Base-by-base conservation (phyloP, 1,140 invertebrate species). In the Halyomorpha halys region DNA sequence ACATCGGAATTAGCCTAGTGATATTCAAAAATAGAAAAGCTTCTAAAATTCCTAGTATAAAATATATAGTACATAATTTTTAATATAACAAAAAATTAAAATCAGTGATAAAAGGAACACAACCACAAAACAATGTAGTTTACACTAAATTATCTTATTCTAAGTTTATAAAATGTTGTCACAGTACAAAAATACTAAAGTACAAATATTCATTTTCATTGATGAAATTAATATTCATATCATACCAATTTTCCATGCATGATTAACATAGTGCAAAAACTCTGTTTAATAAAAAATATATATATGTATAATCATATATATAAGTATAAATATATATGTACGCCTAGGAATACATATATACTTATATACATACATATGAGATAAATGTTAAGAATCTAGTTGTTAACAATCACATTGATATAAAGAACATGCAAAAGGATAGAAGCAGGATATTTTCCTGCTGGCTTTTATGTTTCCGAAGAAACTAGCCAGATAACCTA, bases 151-250 rank as follows among this genome's bases (percentile, higher is more conserved):
- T 62, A 63, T 64, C 63, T 67, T 67, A 66, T 19, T 64, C 62
- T 66, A 63, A 59, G 27, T 59, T 64, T 67, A 66, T 66, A 66
- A 65, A 67, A 63, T 59, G 64, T 68, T 65, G 61, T 67, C 63
- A 67, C 68, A 69, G 68, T 69, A 69, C 66, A 69, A 69, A 69
- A 69, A 69, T 69, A 69, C 68, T 68, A 69, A 69, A 69, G 68
- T 69, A 69, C 66, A 69, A 69, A 69, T 64, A 67, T 69, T 65
- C 23, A 54, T 65, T 61, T 65, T 63, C 62, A 54, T 62, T 51
- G 60, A 65, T 68, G 60, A 69, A 69, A 69, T 62, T 62, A 69
- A 69, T 65, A 63, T 67, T 64, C 64, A 65, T 67, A 59, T 66
- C 59, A 30, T 67, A 60, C 47, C 44, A 61, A 68, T 66, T 66